Conservation (phyloP, 2,888 invertebrate species). For the Amphipyra tragopoginis region DNA sequence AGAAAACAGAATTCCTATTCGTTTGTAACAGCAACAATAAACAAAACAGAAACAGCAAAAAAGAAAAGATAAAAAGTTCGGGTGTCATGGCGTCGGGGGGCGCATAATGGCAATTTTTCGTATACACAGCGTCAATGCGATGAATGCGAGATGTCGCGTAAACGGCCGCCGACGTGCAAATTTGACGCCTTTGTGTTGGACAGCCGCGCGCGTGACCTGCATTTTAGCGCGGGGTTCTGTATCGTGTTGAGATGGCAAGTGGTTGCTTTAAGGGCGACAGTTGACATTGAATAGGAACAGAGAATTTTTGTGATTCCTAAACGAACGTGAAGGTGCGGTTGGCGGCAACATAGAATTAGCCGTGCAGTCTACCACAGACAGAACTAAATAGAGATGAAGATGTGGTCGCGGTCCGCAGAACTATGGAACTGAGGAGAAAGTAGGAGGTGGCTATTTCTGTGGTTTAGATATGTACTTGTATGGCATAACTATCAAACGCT, state of each 20-base stretch:
- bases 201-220: conserved; percentile 82
- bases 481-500: too few species aligned
- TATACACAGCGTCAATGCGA: conserved; percentile 82
- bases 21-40: not conserved
- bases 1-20: not conserved
- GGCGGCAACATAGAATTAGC: too few species aligned
- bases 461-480: too few species aligned
- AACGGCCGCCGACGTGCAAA: conserved; percentile 88
- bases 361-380: too few species aligned
- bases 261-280: conserved; percentile 6
- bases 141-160: conserved; percentile 87
- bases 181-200: conserved; percentile 86
- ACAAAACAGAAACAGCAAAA: conserved; percentile 36
- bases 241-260: conserved; percentile 32
- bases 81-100: conserved; percentile 77
- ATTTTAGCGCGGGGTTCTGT: conserved; percentile 62
- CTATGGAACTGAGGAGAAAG: too few species aligned
- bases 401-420: too few species aligned
- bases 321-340: too few species aligned
- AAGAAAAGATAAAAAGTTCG: conserved; percentile 50
- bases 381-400: too few species aligned
- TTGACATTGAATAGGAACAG: too few species aligned
- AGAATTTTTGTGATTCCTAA: too few species aligned
- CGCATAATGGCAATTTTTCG: conserved; percentile 87
- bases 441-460: too few species aligned